These are phyloP conservation scores for Idaea aversata DNA, from an alignment of 2,888 invertebrate genomes.

Conservation along the genomic window DNA sequence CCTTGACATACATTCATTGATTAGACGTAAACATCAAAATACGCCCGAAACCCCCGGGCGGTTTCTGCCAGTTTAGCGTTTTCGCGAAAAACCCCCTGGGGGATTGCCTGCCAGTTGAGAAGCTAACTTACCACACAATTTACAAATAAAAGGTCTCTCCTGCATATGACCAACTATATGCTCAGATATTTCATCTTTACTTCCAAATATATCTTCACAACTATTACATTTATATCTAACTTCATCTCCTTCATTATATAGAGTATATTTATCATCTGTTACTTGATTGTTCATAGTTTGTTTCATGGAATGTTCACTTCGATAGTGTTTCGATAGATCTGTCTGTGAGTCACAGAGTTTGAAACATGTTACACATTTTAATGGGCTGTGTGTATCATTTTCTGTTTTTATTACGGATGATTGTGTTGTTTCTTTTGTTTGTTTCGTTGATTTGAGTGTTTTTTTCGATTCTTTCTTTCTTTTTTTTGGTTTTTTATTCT, in stretches of 20 bases:
- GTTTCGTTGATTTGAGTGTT: slow-evolving; percentile 6
- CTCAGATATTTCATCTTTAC: slow-evolving; percentile 39
- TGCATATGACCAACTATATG: slow-evolving; percentile 47
- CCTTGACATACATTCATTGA: too few species aligned
- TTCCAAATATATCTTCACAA: slow-evolving; percentile 45
- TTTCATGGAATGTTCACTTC: slow-evolving; percentile 22
- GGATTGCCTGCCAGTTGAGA: too few species aligned
- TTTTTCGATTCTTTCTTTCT: slow-evolving; percentile 6
- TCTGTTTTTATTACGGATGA: slow-evolving; percentile 5
- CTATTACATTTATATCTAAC: slow-evolving; percentile 46
- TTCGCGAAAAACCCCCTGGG: too few species aligned
- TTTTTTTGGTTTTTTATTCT: slow-evolving; percentile 6
- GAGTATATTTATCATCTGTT: slow-evolving; percentile 24
- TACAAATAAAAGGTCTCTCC: slow-evolving; percentile 57
- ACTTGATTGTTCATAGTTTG: slow-evolving; percentile 7
- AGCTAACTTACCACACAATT: slow-evolving; percentile 62
- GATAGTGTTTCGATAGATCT: slow-evolving; percentile 49
- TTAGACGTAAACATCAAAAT: too few species aligned
- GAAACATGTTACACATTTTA: slow-evolving; percentile 51
- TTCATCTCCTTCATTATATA: slow-evolving; percentile 20
- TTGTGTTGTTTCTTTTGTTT: neutral
- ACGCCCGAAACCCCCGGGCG: too few species aligned
- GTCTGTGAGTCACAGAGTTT: slow-evolving; percentile 31
- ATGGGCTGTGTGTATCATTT: slow-evolving; percentile 16
- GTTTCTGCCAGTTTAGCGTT: too few species aligned